Percentiles rank a stretch among this genome's conserved stretches.
Conservation (phyloP, 2,888 invertebrate species). For the Tipula unca region DNA sequence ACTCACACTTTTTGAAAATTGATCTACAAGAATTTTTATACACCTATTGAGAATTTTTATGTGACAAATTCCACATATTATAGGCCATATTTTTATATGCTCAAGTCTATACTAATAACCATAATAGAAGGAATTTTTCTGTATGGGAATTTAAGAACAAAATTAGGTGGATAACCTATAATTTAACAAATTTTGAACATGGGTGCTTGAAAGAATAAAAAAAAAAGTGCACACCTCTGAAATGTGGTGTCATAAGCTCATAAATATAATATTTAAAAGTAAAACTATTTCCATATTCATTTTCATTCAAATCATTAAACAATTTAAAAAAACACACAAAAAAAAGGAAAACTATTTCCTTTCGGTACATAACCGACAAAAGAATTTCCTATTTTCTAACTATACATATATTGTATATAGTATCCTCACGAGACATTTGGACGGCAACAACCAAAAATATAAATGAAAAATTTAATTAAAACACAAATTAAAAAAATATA, state of each 20-base stretch:
- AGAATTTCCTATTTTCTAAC: background rate
- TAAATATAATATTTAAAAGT: background rate
- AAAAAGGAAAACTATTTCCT: background rate
- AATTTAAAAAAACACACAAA: background rate
- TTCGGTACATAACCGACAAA: background rate
- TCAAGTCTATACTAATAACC: no score
- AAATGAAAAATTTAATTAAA: background rate
- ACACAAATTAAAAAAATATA: background rate
- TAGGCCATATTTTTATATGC: no score
- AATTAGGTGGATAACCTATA: no score
- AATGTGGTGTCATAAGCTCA: background rate
- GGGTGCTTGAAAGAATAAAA: background rate
- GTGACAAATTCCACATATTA: no score
- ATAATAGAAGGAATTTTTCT: background rate
- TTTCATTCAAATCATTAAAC: background rate
- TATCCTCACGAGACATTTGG: constrained; percentile 8
- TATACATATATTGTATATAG: background rate
- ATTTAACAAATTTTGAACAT: background rate
- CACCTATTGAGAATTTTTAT: no score
- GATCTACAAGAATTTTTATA: no score
- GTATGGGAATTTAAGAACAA: background rate
- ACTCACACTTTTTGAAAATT: no score
- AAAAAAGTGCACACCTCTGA: background rate
- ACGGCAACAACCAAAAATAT: background rate
- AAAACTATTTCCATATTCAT: background rate